Percentiles rank a stretch among this genome's conserved stretches.
Conservation (phyloP, 2,888 invertebrate species). For the Petrolisthes cinctipes region DNA sequence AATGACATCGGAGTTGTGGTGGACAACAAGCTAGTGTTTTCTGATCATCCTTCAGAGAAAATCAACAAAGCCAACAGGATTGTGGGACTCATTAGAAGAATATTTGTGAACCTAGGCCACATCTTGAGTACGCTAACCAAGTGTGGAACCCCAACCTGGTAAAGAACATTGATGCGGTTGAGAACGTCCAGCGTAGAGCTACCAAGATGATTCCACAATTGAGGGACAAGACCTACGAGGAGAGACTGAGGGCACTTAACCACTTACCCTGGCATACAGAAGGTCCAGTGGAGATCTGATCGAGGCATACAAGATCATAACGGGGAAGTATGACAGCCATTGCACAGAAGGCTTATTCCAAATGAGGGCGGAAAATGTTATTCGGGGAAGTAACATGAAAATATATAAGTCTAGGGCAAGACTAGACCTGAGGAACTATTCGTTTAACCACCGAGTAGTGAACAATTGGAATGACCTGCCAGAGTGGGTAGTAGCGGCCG, state of each 20-base stretch:
- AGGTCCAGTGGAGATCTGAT: not conserved
- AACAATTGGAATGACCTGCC: slow-evolving; percentile 15
- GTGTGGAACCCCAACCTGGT: slow-evolving; percentile 5
- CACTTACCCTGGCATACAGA: not conserved
- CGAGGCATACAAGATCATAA: not conserved
- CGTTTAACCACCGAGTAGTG: not conserved
- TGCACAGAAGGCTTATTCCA: not conserved
- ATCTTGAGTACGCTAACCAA: slow-evolving; percentile 11
- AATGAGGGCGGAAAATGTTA: not conserved
- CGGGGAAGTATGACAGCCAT: not conserved
- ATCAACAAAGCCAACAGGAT: no score
- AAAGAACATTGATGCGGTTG: not conserved
- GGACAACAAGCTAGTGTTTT: no score
- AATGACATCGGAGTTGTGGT: no score
- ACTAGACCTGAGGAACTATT: not conserved
- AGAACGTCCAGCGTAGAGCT: slow-evolving; percentile 1
- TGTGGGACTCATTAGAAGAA: no score
- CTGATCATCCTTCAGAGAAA: no score
- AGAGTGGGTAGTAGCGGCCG: slow-evolving; percentile 15
- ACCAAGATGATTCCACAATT: not conserved
- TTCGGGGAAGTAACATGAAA: not conserved
- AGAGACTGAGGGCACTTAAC: slow-evolving; percentile 3
- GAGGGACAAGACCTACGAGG: not conserved
- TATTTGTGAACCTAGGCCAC: no score
- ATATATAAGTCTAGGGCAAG: not conserved